Base-by-base conservation (phyloP, 2,888 invertebrate species). In the Tiliacea aurago region DNA sequence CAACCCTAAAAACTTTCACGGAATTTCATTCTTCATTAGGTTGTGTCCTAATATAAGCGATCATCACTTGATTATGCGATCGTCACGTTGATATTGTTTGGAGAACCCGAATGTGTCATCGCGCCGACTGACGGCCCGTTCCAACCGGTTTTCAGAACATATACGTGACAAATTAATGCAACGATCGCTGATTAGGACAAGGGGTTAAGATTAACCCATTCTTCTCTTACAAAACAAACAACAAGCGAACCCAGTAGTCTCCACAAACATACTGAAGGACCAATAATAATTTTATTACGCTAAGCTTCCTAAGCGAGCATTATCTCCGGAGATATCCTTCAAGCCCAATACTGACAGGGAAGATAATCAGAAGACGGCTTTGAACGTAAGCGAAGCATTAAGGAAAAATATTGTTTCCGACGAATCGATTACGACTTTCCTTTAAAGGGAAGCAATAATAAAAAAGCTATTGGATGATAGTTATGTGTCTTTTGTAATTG, bases 401-500 rank as follows among this genome's bases (percentile, higher is more conserved):
- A 73, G 79, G 77, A 74, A 83, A 85, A 74, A 77, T 76, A 84
- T 84, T 70, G 70, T 76, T 81, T 76, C 78, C 73, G 49, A 67
- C 37, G 41, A 75, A 73, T 75, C 72, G 79, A 79, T 85, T 79
- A 76, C 81, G 55, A 53, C 13, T 37, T 74, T 47, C 75, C 65
- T 49, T 55, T 69, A 51, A 55, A 58, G 58, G 63, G 53, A 59
- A 76, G 70, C 49, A 67, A 70, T 79, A 63, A 62, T 66, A 79
- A 56, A 58, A 69, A 59, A 71, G 18, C 71, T 33, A 28, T 70
- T 68, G 33, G 13, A 47, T 45, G 37, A 33, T 66, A 51, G 43
- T 65, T 37, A 63, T 9, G 49, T 51, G 53, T 28, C 20, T 7
- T 59, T 43, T 65, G 15, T 73, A 20, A 33, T 47, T 49, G n/a